Evolutionary conservation across 2,797 vertebrate genomes (phyloP), one percentile per base, ranked within the genome.

Genomic region (Bucorvus abyssinicus): DNA sequence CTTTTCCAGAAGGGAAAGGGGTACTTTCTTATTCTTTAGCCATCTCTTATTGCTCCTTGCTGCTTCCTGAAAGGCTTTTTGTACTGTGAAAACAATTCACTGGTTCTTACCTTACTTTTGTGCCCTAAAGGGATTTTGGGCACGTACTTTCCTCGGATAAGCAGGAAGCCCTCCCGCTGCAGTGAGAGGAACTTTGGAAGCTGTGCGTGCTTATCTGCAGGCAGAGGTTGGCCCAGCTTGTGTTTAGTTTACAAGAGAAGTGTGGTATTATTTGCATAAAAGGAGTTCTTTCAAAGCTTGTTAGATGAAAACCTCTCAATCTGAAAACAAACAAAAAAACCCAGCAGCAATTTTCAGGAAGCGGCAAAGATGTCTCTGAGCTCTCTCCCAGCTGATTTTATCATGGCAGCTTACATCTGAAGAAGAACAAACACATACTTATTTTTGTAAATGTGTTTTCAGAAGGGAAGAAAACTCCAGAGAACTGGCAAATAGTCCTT

Each of bases 61-160:
- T 89, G 38, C 29, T 91, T 93, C 61, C 75, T 94, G 71, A 95
- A 96, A 84, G 64, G 76, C 38, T 93, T 95, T 97, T 93, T 92
- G 76, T 91, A 24, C 65, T n/a, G 69, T 45, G 79, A 87, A 94
- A 93, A 96, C 93, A 95, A 96, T 89, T 93, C 57, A 29, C n/a
- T 81, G 47, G 68, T 94, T 95, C 88, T 94, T 95, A 95, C 83
- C 88, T 91, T 74, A 69, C 27, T 91, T 94, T 89, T 77, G 49
- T 83, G 81, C 71, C 88, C 93, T 59, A 75, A 18, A 32, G 90
- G 90, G 69, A 92, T 77, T 94, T 95, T 3, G 42, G 83, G 74
- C 1, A 2, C 40, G 2, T 16, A 53, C 34, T 74, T 61, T 53
- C 55, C 61, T 82, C 88, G 90, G 93, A 90, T 94, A 92, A 95